Conservation (phyloP, 1,140 invertebrate species). For the Saccostrea glomerata region DNA sequence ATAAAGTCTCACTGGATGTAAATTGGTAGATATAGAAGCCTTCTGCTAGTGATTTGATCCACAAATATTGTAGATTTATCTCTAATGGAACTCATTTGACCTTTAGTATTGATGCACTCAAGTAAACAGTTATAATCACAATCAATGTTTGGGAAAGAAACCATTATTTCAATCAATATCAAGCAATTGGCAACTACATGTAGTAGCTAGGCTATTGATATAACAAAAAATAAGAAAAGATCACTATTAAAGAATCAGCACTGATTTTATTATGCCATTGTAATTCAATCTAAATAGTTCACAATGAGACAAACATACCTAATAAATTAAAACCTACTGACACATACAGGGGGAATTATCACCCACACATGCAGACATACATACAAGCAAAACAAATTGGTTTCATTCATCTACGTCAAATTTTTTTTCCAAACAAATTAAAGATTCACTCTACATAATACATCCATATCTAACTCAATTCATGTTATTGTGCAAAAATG, state of each 20-base stretch:
- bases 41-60: too few relatives aligned
- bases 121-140: too few relatives aligned
- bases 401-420: neutral
- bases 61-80: too few relatives aligned
- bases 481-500: neutral
- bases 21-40: neutral
- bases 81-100: too few relatives aligned
- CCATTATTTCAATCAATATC: too few relatives aligned
- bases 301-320: conserved; percentile 1
- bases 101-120: too few relatives aligned
- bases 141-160: too few relatives aligned
- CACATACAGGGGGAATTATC: neutral
- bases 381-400: neutral
- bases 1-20: neutral
- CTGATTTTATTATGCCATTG: neutral
- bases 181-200: too few relatives aligned
- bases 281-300: neutral
- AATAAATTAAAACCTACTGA: neutral
- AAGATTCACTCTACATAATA: neutral
- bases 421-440: neutral
- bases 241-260: too few relatives aligned
- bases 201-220: too few relatives aligned
- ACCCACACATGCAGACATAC: neutral
- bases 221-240: too few relatives aligned
- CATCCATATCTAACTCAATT: neutral